phyloP scores from a whole-genome alignment of 64 coral and sea anemone species.

The Pocillopora damicornis region DNA sequence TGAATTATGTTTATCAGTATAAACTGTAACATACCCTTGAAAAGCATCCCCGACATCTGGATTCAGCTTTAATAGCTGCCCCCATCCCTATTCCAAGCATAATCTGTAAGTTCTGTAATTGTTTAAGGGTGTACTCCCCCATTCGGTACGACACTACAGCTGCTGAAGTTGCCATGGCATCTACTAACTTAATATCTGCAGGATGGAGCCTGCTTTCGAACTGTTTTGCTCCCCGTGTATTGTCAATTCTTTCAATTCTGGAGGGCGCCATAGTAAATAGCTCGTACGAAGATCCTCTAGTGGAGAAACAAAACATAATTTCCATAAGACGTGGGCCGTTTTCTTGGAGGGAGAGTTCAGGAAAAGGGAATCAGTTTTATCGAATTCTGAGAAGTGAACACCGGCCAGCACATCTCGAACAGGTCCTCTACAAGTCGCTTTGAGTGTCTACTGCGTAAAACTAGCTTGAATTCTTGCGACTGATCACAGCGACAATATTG shows the following conservation, averaged over 20 bases:
- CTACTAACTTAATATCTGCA: conserved; percentile 62
- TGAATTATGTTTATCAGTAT: too few species aligned
- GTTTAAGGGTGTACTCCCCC: conserved; percentile 28
- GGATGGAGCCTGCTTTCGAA: conserved; percentile 57
- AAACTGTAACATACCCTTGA: not conserved
- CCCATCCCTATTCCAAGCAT: conserved; percentile 72
- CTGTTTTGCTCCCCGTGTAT: not conserved
- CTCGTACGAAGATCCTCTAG: conserved; percentile 23
- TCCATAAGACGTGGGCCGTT: too few species aligned
- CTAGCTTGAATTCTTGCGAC: too few species aligned
- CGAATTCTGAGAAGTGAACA: too few species aligned
- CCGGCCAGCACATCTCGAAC: too few species aligned
- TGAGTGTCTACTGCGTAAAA: too few species aligned
- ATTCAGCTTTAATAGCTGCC: not conserved
- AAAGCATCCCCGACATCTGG: not conserved
- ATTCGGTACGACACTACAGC: conserved; percentile 67
- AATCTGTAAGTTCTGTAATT: conserved; percentile 66
- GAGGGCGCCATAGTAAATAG: conserved; percentile 59
- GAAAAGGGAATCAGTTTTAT: too few species aligned
- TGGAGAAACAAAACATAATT: not conserved
- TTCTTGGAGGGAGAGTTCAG: too few species aligned
- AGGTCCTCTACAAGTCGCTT: too few species aligned
- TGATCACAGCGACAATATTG: too few species aligned
- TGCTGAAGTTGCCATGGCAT: conserved; percentile 80
- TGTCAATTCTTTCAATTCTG: conserved; percentile 55